Conservation (phyloP, 2,797 vertebrate species). For the Thalassophryne amazonica region DNA sequence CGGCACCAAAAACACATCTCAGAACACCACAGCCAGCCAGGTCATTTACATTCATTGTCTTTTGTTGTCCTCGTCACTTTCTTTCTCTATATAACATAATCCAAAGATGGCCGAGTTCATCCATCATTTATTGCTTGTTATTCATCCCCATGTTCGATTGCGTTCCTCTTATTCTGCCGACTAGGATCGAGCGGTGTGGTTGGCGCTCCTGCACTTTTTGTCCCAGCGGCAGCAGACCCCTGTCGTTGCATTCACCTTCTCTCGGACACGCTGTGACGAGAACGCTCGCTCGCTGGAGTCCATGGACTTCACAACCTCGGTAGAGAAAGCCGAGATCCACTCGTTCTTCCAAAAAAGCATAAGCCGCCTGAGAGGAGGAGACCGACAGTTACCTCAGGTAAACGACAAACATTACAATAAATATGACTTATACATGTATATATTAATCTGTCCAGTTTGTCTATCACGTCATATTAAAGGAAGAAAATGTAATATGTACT, state of each 20-base stretch:
- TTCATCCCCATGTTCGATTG: not conserved
- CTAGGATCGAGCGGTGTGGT: slow-evolving; percentile 88
- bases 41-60: slow-evolving; percentile 26
- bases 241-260: slow-evolving; percentile 92
- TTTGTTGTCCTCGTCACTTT: not conserved
- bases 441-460: too few relatives aligned
- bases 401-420: too few relatives aligned
- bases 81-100: not conserved
- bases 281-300: slow-evolving; percentile 86
- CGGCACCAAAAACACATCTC: slow-evolving; percentile 81
- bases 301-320: slow-evolving; percentile 83
- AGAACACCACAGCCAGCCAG: slow-evolving; percentile 76
- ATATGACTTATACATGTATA: too few relatives aligned
- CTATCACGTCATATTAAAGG: too few relatives aligned
- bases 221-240: slow-evolving; percentile 87
- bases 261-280: slow-evolving; percentile 87
- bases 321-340: slow-evolving; percentile 89
- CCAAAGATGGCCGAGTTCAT: not conserved
- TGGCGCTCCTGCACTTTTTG: slow-evolving; percentile 86
- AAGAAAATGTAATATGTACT: too few relatives aligned
- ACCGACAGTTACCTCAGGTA: slow-evolving; percentile 84
- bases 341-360: slow-evolving; percentile 91
- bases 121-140: not conserved
- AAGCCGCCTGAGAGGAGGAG: slow-evolving; percentile 84
- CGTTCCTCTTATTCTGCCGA: not conserved